Evolutionary conservation across 2,113 vertebrate species (phyloP).

Genomic region (Melanotaenia duboulayi): DNA sequence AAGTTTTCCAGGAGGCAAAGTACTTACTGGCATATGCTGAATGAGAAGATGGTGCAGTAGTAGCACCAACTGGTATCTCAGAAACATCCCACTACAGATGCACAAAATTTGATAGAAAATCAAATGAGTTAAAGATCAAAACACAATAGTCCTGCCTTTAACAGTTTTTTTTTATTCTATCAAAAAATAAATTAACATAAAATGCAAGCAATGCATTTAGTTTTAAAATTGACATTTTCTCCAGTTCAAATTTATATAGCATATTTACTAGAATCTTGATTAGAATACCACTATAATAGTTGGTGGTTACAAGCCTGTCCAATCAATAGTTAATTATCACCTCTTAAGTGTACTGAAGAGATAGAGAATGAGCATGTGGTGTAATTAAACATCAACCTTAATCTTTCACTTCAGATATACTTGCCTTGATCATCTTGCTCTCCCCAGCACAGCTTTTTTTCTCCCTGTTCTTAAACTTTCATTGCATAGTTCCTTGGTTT

Average conservation of each 20-base stretch:
- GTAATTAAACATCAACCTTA: not conserved
- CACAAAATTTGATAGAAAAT: not conserved
- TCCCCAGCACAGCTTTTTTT: not conserved
- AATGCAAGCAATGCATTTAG: too few relatives aligned
- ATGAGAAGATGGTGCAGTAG: not conserved
- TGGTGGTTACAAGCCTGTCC: not conserved
- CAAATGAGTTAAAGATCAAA: not conserved
- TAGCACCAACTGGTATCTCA: not conserved
- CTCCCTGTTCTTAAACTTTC: not conserved
- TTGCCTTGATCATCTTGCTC: not conserved
- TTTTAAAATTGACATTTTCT: not conserved
- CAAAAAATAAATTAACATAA: too few relatives aligned
- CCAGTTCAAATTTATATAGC: not conserved
- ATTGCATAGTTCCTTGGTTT: not conserved
- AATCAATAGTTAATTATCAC: not conserved
- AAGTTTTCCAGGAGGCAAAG: not conserved
- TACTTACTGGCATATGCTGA: not conserved
- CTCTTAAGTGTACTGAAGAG: not conserved
- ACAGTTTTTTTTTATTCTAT: too few relatives aligned
- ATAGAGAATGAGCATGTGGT: not conserved
- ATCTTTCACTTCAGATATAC: not conserved
- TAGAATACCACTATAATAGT: not conserved
- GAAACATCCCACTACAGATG: not conserved
- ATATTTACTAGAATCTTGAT: not conserved
- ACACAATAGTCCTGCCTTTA: not conserved